Evolutionary conservation across 1,140 invertebrate genomes (phyloP), one percentile per base, ranked within the genome.

Genomic region (Ceratosolen solmsi): DNA sequence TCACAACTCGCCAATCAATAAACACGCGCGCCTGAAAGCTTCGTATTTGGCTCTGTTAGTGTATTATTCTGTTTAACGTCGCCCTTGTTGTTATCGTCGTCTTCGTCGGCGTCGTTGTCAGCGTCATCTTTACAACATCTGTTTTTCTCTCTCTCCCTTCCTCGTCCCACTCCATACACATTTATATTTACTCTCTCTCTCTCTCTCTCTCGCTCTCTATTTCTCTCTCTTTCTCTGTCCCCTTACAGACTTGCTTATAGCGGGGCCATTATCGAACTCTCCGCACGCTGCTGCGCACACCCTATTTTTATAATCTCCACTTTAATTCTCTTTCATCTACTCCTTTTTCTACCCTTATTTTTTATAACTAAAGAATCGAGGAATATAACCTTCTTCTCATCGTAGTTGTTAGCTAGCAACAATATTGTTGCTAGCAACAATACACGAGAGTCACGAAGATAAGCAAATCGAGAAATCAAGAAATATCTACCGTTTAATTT

Each of bases 251-350:
- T 84, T 78, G 58, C 79, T 85, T 82, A 41, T 0, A 78, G 60
- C 27, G 27, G 46, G 22, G n/a, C 83, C 76, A 83, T 82, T 83
- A 85, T 77, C 83, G 85, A 83, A 80, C 83, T 77, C 82, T 84
- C 74, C 80, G 84, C 84, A 85, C 82, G 60, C 58, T 54, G 36
- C 49, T 72, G 78, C 65, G 54, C n/a, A 27, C 27, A 80, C 63
- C 77, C 77, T 72, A 79, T 58, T 86, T 84, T 84, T 85, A 84
- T 81, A 82, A 81, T 83, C 84, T 54, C 46, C 11, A 49, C 46
- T 60, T 68, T 71, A 46, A 20, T 70, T 22, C 65, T 79, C 22
- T 25, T 33, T n/a, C 75, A 33, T 46, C 38, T 25, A 17, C 41
- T 25, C 20, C 63, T 70, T 41, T 1, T 76, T 38, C 13, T 33